phyloP scores from a whole-genome alignment of 2,113 vertebrate species.

The Trichomycterus rosablanca region DNA sequence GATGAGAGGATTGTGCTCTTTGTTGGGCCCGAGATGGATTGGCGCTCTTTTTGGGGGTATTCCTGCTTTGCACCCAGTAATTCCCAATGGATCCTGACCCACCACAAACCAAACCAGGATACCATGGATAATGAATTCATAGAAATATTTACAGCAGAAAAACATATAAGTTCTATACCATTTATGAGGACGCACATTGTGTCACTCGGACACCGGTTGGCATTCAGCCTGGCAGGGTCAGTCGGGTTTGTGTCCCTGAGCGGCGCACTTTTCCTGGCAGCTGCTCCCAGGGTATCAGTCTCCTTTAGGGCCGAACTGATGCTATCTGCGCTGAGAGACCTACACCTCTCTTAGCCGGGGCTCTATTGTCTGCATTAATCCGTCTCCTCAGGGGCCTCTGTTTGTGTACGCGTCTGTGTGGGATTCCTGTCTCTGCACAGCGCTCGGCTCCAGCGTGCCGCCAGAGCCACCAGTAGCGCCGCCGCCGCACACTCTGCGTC shows the following conservation, averaged over 20 bases:
- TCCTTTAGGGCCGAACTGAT: slow-evolving; percentile 22
- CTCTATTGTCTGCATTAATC: slow-evolving; percentile 44
- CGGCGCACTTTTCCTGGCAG: slow-evolving; percentile 10
- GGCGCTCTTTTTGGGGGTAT: too few species aligned
- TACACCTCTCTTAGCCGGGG: slow-evolving; percentile 27
- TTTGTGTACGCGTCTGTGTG: slow-evolving; percentile 30
- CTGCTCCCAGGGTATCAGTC: slow-evolving; percentile 31
- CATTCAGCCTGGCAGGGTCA: slow-evolving; percentile 11
- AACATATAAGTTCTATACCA: too few species aligned
- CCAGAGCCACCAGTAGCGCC: slow-evolving; percentile 31
- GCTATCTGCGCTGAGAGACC: slow-evolving; percentile 33
- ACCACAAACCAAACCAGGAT: too few species aligned
- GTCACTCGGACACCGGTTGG: too few species aligned
- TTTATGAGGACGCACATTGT: too few species aligned
- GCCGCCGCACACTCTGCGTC: slow-evolving; percentile 34
- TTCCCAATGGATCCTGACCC: too few species aligned
- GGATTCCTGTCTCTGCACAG: slow-evolving; percentile 18
- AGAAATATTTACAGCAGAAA: too few species aligned
- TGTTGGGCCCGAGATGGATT: too few species aligned
- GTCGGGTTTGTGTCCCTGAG: slow-evolving; percentile 1
- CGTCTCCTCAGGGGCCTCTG: slow-evolving; percentile 31
- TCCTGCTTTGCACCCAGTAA: too few species aligned
- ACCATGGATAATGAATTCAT: too few species aligned
- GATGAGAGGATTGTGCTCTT: too few species aligned
- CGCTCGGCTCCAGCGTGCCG: slow-evolving; percentile 19